Evolutionary conservation across 1,140 invertebrate genomes (phyloP), one percentile per base, ranked within the genome.

Genomic region (Philaenus spumarius): DNA sequence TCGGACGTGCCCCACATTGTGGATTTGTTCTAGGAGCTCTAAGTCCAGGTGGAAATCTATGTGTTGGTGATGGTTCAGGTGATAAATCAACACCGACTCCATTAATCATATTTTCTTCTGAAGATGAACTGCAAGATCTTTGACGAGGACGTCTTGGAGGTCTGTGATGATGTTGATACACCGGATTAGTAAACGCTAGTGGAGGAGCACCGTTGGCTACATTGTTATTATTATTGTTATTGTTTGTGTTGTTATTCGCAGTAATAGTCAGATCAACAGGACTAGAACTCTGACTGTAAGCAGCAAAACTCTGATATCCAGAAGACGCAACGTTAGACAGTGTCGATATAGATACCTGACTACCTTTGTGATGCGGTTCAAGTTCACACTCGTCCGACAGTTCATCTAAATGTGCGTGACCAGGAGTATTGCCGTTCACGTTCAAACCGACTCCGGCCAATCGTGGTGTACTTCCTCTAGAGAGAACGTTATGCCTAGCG

Each of bases 281-380:
- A 69, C 89, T 92, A 64, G 86, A 91, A 58, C 89, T 92, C 70
- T 92, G 90, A 67, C 89, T 93, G 70, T 91, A 92, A 5, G 89
- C 89, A 3, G 88, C 87, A 67, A 93, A 90, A 65, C 90, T 93
- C 72, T 95, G 91, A 69, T 94, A 95, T 1, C 90, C 90, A 1
- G 89, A 93, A 20, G 89, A 91, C 1, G 87, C 89, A 53, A 90
- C 86, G 59, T 87, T 89, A 17, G 87, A 90, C 34, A 89, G 69
- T 55, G 88, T 87, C 58, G 88, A 87, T 55, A 93, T 89, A 1
- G 87, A 89, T 2, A 82, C 79, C 65, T 86, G 84, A 45, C 83
- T 85, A 34, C 83, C 83, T 65, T 83, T 83, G 35, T 79, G 81
- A 39, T 79, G 77, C 22, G 77, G 75, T 15, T 73, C 69, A 14